A percentile compares a stretch with the other conserved stretches of the same genome.
phyloP scores from a whole-genome alignment of 2,113 vertebrate species.

The Ictalurus furcatus region DNA sequence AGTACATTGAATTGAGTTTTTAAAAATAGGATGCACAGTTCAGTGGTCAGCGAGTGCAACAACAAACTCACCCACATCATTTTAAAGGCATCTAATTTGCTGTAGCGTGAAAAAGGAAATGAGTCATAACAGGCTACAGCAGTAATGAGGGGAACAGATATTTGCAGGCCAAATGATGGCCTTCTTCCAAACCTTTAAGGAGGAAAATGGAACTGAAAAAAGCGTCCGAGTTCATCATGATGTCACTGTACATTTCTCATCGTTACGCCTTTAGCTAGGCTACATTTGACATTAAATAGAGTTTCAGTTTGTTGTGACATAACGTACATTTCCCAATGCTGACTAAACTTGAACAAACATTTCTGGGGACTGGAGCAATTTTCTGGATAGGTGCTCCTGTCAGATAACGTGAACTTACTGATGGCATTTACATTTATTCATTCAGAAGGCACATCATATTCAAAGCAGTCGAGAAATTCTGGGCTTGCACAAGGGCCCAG shows the following conservation, averaged over 20 bases:
- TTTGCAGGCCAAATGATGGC: slow-evolving; percentile 4
- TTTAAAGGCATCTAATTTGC: slow-evolving; percentile 3
- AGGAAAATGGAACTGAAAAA: not conserved
- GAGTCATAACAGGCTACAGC: slow-evolving; percentile 10
- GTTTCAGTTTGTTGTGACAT: not conserved
- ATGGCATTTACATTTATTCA: not conserved
- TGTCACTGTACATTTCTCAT: not conserved
- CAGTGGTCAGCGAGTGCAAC: not conserved
- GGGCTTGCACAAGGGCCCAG: no score
- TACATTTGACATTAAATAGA: slow-evolving; percentile 8
- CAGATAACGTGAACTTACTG: not conserved
- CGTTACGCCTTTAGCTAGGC: not conserved
- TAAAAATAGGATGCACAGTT: not conserved
- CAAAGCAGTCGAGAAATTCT: not conserved
- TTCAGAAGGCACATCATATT: not conserved
- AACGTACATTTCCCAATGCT: slow-evolving; percentile 5
- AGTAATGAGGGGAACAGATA: not conserved
- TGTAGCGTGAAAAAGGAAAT: not conserved
- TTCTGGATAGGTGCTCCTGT: not conserved
- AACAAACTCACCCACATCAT: not conserved
- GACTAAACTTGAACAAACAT: slow-evolving; percentile 14
- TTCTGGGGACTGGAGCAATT: slow-evolving; percentile 12
- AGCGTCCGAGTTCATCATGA: not conserved
- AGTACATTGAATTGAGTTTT: no score
- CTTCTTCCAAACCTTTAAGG: not conserved